phyloP scores from a whole-genome alignment of 2,888 invertebrate species.

The Carpatolechia fugitivella region DNA sequence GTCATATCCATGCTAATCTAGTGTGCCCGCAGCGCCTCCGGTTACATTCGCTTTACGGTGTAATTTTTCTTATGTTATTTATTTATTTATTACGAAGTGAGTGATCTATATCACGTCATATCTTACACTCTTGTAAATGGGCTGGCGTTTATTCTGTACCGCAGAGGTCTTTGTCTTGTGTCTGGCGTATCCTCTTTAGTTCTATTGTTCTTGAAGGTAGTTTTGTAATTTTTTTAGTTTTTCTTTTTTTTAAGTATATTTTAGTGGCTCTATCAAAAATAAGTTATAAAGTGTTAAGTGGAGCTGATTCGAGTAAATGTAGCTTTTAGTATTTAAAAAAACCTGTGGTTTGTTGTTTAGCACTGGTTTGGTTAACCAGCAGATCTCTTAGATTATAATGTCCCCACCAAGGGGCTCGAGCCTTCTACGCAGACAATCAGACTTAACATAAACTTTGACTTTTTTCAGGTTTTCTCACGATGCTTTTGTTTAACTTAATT shows the following conservation, averaged over 20 bases:
- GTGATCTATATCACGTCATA: slow-evolving; percentile 79
- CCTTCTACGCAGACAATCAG: no score
- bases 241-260: not conserved
- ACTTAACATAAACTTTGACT: no score
- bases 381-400: no score
- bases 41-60: slow-evolving; percentile 78
- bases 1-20: slow-evolving; percentile 45
- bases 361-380: no score
- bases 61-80: slow-evolving; percentile 80
- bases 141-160: slow-evolving; percentile 63
- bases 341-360: no score
- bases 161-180: slow-evolving; percentile 39
- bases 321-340: not conserved
- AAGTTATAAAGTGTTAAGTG: not conserved
- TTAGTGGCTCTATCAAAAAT: not conserved
- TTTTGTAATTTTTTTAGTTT: slow-evolving; percentile 16
- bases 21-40: slow-evolving; percentile 61
- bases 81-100: slow-evolving; percentile 78
- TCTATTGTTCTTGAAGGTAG: slow-evolving; percentile 28
- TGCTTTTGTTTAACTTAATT: no score
- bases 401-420: no score
- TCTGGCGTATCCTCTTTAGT: slow-evolving; percentile 31
- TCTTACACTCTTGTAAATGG: slow-evolving; percentile 79
- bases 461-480: no score
- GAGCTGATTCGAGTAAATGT: not conserved